Percentiles rank a stretch among this genome's conserved stretches.
Conservation (phyloP, 2,888 invertebrate species). For the Amitus sp. region DNA sequence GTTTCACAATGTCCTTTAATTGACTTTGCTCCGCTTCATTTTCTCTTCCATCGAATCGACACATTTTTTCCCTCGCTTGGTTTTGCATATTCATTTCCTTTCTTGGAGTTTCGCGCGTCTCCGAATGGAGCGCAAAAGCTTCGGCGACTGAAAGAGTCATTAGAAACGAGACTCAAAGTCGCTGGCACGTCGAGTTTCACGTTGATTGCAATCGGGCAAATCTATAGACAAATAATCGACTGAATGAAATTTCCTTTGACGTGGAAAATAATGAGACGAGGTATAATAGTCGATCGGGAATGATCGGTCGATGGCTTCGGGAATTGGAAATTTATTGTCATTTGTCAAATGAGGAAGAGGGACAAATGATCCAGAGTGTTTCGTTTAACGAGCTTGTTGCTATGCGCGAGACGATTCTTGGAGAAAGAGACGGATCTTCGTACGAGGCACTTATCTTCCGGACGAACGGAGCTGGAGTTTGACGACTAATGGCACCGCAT, state of each 20-base stretch:
- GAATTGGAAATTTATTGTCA: background rate
- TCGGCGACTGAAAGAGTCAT: background rate
- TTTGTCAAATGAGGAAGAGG: background rate
- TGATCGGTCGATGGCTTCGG: too few relatives aligned
- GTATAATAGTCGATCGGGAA: too few relatives aligned
- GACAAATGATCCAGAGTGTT: constrained; percentile 32
- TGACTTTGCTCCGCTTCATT: constrained; percentile 18
- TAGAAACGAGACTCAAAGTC: too few relatives aligned
- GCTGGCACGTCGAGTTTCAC: too few relatives aligned
- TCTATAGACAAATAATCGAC: too few relatives aligned
- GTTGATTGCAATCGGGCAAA: too few relatives aligned
- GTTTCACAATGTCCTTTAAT: constrained; percentile 33
- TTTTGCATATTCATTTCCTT: background rate
- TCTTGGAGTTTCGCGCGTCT: background rate
- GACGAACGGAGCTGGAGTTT: constrained; percentile 54
- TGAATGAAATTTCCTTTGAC: too few relatives aligned
- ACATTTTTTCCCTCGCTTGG: background rate
- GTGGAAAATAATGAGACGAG: too few relatives aligned
- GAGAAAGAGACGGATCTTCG: constrained; percentile 52
- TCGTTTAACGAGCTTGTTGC: constrained; percentile 31
- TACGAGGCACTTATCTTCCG: constrained; percentile 58
- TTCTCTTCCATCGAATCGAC: constrained; percentile 2
- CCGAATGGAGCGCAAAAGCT: background rate
- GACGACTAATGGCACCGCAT: constrained; percentile 54
- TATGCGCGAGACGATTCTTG: constrained; percentile 27